Percentiles rank a stretch among this genome's conserved stretches.
Conservation (phyloP, 2,888 invertebrate species). For the Eupithecia abbreviata region DNA sequence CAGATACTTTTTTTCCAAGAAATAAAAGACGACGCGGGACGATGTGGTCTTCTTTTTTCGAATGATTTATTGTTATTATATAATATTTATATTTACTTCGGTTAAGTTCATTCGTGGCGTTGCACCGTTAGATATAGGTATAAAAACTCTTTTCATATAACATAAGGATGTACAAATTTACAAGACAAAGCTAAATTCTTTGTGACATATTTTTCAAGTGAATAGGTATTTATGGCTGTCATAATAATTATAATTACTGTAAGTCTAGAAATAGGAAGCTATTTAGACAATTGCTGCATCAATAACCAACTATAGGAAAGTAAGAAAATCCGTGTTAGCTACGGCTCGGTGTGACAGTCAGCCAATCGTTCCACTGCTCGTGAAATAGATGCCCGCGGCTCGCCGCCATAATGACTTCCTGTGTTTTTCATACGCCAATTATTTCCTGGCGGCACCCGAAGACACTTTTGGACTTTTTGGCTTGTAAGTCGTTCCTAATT, state of each 20-base stretch:
- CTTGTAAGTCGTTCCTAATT: slow-evolving; percentile 56
- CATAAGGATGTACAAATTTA: too few relatives aligned
- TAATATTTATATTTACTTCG: too few relatives aligned
- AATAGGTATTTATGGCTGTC: too few relatives aligned
- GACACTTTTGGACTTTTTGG: slow-evolving; percentile 58
- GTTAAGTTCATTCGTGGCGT: too few relatives aligned
- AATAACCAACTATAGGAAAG: not conserved
- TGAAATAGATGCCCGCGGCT: slow-evolving; percentile 72
- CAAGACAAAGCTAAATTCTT: too few relatives aligned
- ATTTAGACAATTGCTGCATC: too few relatives aligned
- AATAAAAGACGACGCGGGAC: not conserved
- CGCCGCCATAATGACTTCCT: slow-evolving; percentile 80
- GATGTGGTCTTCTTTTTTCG: not conserved
- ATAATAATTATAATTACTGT: too few relatives aligned
- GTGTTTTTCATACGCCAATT: slow-evolving; percentile 79
- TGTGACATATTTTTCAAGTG: too few relatives aligned
- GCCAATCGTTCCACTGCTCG: slow-evolving; percentile 58
- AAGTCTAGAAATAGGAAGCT: too few relatives aligned
- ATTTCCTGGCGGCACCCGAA: slow-evolving; percentile 74
- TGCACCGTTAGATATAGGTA: too few relatives aligned
- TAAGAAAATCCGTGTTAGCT: not conserved
- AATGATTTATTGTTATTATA: not conserved
- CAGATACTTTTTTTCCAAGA: not conserved
- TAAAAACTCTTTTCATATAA: too few relatives aligned
- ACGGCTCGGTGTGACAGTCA: slow-evolving; percentile 61